Evolutionary conservation across 2,888 invertebrate genomes (phyloP).

Genomic region (Abrostola triplasia): DNA sequence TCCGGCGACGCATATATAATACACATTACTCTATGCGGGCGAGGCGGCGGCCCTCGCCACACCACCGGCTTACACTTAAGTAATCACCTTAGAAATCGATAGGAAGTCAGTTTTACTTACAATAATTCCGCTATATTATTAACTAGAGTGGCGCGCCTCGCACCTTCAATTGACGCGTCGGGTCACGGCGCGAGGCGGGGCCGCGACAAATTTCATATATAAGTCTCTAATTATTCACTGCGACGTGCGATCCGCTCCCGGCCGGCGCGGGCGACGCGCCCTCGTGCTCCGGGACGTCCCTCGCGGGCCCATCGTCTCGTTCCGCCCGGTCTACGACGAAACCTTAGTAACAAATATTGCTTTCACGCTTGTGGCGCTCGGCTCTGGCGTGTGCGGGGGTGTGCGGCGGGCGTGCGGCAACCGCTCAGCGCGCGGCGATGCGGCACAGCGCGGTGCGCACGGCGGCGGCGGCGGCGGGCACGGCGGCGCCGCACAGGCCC

Average conservation of each 20-base stretch:
- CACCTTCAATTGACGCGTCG: slow-evolving; percentile 54
- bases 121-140: slow-evolving; percentile 82
- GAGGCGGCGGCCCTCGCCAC: slow-evolving; percentile 54
- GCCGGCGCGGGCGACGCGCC: slow-evolving; percentile 35
- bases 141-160: slow-evolving; percentile 75
- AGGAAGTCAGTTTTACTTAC: slow-evolving; percentile 87
- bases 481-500: slow-evolving; percentile 86
- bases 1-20: slow-evolving; percentile 60
- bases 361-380: slow-evolving; percentile 43
- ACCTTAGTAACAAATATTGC: slow-evolving; percentile 52
- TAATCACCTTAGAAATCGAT: slow-evolving; percentile 83
- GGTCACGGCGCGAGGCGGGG: slow-evolving; percentile 61
- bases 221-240: slow-evolving; percentile 79
- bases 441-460: slow-evolving; percentile 81
- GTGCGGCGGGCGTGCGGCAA: slow-evolving; percentile 54
- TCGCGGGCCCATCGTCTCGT: slow-evolving; percentile 24
- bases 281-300: slow-evolving; percentile 24
- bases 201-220: slow-evolving; percentile 76
- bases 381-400: slow-evolving; percentile 33
- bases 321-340: slow-evolving; percentile 43
- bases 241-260: slow-evolving; percentile 56
- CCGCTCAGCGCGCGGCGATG: slow-evolving; percentile 77
- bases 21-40: slow-evolving; percentile 49
- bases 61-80: slow-evolving; percentile 66
- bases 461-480: slow-evolving; percentile 81